phyloP scores from a whole-genome alignment of 2,797 vertebrate species.

The Silurus lanzhouensis region DNA sequence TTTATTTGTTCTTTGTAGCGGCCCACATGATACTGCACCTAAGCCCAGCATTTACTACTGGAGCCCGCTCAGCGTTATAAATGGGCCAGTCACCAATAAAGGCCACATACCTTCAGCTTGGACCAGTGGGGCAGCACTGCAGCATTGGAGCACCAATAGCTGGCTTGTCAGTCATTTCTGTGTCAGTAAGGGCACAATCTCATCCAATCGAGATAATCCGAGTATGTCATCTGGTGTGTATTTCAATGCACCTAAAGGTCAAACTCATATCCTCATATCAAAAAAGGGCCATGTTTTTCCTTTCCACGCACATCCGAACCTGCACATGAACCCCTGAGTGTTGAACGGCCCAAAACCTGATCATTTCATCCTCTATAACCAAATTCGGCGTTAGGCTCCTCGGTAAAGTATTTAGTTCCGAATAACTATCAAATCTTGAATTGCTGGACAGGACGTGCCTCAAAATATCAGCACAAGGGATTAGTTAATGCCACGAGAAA shows the following conservation, averaged over 20 bases:
- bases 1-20: constrained; percentile 84
- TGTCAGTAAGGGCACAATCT: constrained; percentile 18
- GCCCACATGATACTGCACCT: constrained; percentile 81
- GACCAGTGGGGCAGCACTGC: constrained; percentile 60
- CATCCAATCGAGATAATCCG: constrained; percentile 2
- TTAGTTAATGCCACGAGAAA: not conserved
- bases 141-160: constrained; percentile 20
- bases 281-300: no score
- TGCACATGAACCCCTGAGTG: not conserved
- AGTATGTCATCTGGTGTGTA: not conserved
- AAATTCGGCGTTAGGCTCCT: not conserved
- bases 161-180: constrained; percentile 33
- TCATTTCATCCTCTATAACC: not conserved
- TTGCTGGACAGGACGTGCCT: not conserved
- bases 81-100: constrained; percentile 79
- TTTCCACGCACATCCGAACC: not conserved
- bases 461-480: not conserved
- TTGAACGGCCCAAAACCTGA: not conserved
- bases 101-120: constrained; percentile 64
- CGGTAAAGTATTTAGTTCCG: not conserved
- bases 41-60: constrained; percentile 85
- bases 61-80: constrained; percentile 86
- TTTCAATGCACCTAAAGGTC: not conserved
- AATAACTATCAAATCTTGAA: not conserved
- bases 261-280: not conserved